Conservation (phyloP, 1,140 invertebrate species). For the Helicoverpa zea region DNA sequence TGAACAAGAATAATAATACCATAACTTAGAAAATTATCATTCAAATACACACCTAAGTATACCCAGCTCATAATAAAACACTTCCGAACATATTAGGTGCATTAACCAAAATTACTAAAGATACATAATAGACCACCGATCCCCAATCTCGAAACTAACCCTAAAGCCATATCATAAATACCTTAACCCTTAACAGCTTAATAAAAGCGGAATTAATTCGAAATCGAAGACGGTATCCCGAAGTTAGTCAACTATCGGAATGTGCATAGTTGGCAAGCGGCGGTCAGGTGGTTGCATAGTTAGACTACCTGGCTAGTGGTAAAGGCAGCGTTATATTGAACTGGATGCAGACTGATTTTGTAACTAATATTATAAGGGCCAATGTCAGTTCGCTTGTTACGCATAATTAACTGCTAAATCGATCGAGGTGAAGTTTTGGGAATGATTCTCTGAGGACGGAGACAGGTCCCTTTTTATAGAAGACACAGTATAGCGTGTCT, state of each 20-base stretch:
- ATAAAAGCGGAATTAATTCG: constrained; percentile 48
- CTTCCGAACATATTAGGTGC: too few species aligned
- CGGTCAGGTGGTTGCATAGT: constrained; percentile 37
- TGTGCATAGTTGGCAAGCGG: constrained; percentile 41
- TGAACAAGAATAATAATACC: too few species aligned
- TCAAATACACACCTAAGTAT: too few species aligned
- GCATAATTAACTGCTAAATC: too few species aligned
- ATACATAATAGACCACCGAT: neutral
- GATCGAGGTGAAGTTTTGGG: too few species aligned
- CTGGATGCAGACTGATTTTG: neutral
- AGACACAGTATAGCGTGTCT: too few species aligned
- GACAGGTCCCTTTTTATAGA: too few species aligned
- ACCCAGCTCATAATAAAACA: too few species aligned
- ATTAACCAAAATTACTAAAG: neutral
- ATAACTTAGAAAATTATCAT: too few species aligned
- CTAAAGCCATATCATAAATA: constrained; percentile 10
- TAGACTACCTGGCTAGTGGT: constrained; percentile 17
- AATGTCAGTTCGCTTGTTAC: neutral
- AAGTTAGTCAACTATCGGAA: constrained; percentile 33
- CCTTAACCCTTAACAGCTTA: constrained; percentile 23
- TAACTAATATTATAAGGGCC: neutral
- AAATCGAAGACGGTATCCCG: constrained; percentile 33
- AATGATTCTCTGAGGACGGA: too few species aligned
- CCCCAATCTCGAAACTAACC: neutral
- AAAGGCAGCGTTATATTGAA: neutral